Conservation (phyloP, 2,797 vertebrate species). For the Furcifer pardalis region DNA sequence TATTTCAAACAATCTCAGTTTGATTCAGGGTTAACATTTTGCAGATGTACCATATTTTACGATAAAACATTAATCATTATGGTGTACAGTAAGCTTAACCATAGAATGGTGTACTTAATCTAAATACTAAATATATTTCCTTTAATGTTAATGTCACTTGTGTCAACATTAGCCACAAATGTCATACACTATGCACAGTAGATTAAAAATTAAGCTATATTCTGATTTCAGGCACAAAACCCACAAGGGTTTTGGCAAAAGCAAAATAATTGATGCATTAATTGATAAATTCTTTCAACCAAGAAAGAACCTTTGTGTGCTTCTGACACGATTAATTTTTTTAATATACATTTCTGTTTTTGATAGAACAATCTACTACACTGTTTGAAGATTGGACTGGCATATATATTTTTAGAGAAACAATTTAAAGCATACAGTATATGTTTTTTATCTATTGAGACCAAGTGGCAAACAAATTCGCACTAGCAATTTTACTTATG, state of each 20-base stretch:
- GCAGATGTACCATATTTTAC: too few relatives aligned
- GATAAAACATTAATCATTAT: too few relatives aligned
- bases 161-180: not conserved
- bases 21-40: too few relatives aligned
- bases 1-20: not conserved
- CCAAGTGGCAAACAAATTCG: not conserved
- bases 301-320: too few relatives aligned
- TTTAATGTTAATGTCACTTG: not conserved
- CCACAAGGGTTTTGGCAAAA: not conserved
- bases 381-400: not conserved
- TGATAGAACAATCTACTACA: not conserved
- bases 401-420: not conserved
- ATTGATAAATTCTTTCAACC: too few relatives aligned
- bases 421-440: not conserved
- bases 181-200: too few relatives aligned
- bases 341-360: not conserved
- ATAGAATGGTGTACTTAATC: not conserved
- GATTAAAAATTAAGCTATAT: not conserved
- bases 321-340: too few relatives aligned
- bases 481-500: too few relatives aligned
- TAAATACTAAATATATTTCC: not conserved
- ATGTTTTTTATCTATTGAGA: not conserved
- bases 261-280: not conserved
- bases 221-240: not conserved
- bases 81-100: too few relatives aligned